Evolutionary conservation across 1,140 invertebrate species (phyloP), one percentile per base, ranked within the genome.

Genomic region (Leptinotarsa undecemlineata): DNA sequence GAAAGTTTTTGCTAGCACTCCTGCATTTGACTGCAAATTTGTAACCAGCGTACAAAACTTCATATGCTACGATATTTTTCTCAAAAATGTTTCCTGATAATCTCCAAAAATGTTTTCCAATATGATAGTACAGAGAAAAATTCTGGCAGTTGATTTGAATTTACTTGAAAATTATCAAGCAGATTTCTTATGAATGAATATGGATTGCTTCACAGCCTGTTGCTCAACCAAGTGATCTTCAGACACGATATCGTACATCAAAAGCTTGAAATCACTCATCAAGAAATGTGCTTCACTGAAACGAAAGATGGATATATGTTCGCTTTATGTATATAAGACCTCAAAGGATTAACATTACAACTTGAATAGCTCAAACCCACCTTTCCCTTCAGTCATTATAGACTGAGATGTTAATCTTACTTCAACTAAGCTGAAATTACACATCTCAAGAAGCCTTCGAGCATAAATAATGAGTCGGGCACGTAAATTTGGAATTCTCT

Each of bases 401-500:
- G 68, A 70, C 68, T 42, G 68, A 70, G 77, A 78, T 78, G 79
- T 78, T 79, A 81, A 82, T 82, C 80, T 79, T 79, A 79, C 77
- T 79, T 74, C 67, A 68, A 69, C 70, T 71, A 72, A 74, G 76
- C 77, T 76, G 80, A 82, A 82, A 80, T 82, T 83, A 82, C 80
- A 82, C 80, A 82, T 82, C 80, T 79, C 81, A 79, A 80, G 79
- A 83, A 78, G 81, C 80, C 81, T 79, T 81, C 81, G 78, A 80
- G 81, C 80, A 81, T 81, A 82, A 82, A 82, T 81, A 82, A 82
- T 80, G 81, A 74, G 68, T 77, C 74, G 79, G 79, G 78, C 79
- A 81, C 76, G 79, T 82, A 82, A 82, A 82, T 82, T 82, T 79
- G 81, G 80, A 82, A 82, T 82, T 82, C 81, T 72, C 71, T 72